phyloP scores from a whole-genome alignment of 2,888 invertebrate genomes.

The Eupithecia pulchellata region DNA sequence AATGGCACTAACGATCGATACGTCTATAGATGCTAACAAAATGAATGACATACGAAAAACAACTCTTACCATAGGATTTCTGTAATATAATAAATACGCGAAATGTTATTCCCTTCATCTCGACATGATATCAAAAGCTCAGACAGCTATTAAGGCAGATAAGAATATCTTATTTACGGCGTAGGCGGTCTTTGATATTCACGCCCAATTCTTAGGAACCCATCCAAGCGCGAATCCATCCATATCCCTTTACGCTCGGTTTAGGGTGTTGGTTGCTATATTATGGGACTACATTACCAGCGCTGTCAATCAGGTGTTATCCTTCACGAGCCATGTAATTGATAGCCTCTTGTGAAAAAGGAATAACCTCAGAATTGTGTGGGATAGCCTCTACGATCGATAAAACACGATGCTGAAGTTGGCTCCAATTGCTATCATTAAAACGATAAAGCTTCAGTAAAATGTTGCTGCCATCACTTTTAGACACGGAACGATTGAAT shows the following conservation, averaged over 20 bases:
- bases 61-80: slow-evolving; percentile 22
- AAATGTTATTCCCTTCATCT: slow-evolving; percentile 37
- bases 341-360: slow-evolving; percentile 63
- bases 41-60: slow-evolving; percentile 21
- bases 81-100: slow-evolving; percentile 25
- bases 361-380: slow-evolving; percentile 50
- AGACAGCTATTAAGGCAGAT: slow-evolving; percentile 47
- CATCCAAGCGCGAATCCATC: slow-evolving; percentile 61
- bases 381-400: slow-evolving; percentile 50
- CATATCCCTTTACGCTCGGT: slow-evolving; percentile 64
- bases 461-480: slow-evolving; percentile 50
- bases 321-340: slow-evolving; percentile 70
- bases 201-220: slow-evolving; percentile 63
- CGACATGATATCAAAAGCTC: slow-evolving; percentile 39
- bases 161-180: slow-evolving; percentile 56
- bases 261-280: slow-evolving; percentile 54
- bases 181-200: slow-evolving; percentile 58
- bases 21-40: background rate
- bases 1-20: slow-evolving; percentile 14
- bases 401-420: slow-evolving; percentile 32
- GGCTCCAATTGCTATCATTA: slow-evolving; percentile 45
- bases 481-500: slow-evolving; percentile 57
- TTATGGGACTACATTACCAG: slow-evolving; percentile 62
- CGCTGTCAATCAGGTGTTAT: slow-evolving; percentile 73
- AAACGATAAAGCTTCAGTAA: slow-evolving; percentile 55